Evolutionary conservation across 2,113 vertebrate genomes (phyloP), one percentile per base, ranked within the genome.

Genomic region (Pipa parva): DNA sequence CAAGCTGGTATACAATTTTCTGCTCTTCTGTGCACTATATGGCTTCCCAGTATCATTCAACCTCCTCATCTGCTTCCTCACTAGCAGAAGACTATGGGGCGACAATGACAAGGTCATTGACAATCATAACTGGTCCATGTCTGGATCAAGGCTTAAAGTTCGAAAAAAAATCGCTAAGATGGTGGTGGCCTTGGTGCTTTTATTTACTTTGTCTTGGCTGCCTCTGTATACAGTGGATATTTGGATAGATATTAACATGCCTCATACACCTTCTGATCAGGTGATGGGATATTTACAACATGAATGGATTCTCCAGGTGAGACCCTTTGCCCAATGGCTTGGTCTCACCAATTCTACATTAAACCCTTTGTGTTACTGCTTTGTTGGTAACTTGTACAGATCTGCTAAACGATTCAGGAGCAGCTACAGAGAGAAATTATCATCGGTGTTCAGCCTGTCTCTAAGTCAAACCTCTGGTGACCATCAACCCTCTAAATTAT

Each of bases 311-410:
- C 71, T 84, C 15, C 79, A 81, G 20, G 39, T 73, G 5, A 72
- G 81, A 63, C 80, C 81, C 2, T 85, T 84, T 36, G 80, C 79
- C 27, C 81, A 81, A 33, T 85, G 83, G 83, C 71, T 85, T 18
- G 83, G 83, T 26, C 75, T 85, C 12, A 85, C 81, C 64, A 85
- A 85, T 58, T 85, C 83, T 0, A 76, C 81, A 6, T 77, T 85
- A 21, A 85, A 85, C 36, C 83, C 83, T 1, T 75, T 85, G 1
- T 85, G 83, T 58, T 85, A 85, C 66, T 85, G 83, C 52, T 84
- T 85, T 54, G 73, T 85, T 22, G 83, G 83, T 1, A 80, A 85
- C 48, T 39, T 85, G 27, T 80, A 81, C 65, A 68, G 83, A 63
- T 85, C 81, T 2, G 83, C 80, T 1, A 78, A 80, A 54, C 74